Evolutionary conservation across 2,113 vertebrate species (phyloP), one percentile per base, ranked within the genome.

Genomic region (Solenodon paradoxus): DNA sequence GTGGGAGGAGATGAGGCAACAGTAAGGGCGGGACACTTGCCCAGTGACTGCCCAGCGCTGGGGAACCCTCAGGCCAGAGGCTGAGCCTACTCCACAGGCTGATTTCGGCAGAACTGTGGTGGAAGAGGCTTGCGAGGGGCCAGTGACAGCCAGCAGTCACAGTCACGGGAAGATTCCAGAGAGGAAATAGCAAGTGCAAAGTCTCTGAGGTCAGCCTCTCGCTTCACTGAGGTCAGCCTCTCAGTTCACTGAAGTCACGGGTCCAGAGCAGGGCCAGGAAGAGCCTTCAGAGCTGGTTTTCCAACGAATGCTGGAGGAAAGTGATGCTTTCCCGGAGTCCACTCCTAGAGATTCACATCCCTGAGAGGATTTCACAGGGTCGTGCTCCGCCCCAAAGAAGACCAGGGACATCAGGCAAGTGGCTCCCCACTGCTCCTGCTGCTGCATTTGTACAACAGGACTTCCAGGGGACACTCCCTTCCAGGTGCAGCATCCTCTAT

Each of bases 241-340:
- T 32, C 10, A 4, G n/a, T n/a, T n/a, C n/a, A n/a, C 84, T 16
- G 9, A 42, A 32, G 7, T 7, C 45, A 17, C 7, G 1, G 22
- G 57, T 49, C 75, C n/a, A 53, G 45, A 57, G 78, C 13, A 51
- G 51, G 72, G 53, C 63, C 88, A 64, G 84, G 88, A 96, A 94
- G 9, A 30, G 94, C n/a, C 61, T 64, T 28, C 11, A 26, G 55
- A n/a, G 72, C 19, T 24, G 9, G 19, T 32, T 42, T 75, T 82
- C 77, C 77, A 32, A 49, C 5, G 2, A 96, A 92, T 71, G 42
- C 59, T 51, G 80, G 80, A 55, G 83, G 78, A 64, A 80, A 79
- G 61, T 38, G 22, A 68, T 61, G 12, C 30, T 40, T n/a, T n/a
- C n/a, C n/a, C n/a, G 11, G 55, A 78, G 63, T 19, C 71, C 61